Evolutionary conservation across 2,113 vertebrate species (phyloP).

Genomic region (Microtus montanus): DNA sequence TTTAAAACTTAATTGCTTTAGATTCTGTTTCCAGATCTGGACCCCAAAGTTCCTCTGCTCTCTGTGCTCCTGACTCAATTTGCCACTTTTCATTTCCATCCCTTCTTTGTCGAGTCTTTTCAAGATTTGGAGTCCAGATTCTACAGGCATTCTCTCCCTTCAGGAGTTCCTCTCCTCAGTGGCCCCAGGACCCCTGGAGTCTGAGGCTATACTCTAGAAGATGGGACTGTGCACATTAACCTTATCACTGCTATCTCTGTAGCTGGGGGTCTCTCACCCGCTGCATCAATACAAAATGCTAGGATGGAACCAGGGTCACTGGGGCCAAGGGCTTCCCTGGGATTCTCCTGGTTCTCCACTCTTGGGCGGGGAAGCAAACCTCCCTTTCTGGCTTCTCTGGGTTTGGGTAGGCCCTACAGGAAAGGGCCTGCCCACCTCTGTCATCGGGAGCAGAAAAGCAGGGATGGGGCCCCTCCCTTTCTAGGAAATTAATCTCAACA

Average conservation of each 20-base stretch:
- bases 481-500: conserved; percentile 58
- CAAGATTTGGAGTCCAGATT: background rate
- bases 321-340: conserved; percentile 44
- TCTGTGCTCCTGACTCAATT: background rate
- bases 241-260: background rate
- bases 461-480: conserved; percentile 65
- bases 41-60: background rate
- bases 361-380: background rate
- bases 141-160: background rate
- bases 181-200: background rate
- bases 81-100: background rate
- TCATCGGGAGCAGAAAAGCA: conserved; percentile 39
- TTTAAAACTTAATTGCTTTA: background rate
- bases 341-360: background rate
- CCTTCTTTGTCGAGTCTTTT: background rate
- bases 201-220: background rate
- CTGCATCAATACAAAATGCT: background rate
- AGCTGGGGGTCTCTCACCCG: background rate
- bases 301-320: conserved; percentile 4
- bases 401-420: conserved; percentile 36
- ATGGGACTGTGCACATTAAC: background rate
- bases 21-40: background rate
- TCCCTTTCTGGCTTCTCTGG: conserved; percentile 26
- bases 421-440: conserved; percentile 42
- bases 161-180: rapidly evolving